Conservation (phyloP, 2,888 invertebrate genomes). For the Drosophila affinis region DNA sequence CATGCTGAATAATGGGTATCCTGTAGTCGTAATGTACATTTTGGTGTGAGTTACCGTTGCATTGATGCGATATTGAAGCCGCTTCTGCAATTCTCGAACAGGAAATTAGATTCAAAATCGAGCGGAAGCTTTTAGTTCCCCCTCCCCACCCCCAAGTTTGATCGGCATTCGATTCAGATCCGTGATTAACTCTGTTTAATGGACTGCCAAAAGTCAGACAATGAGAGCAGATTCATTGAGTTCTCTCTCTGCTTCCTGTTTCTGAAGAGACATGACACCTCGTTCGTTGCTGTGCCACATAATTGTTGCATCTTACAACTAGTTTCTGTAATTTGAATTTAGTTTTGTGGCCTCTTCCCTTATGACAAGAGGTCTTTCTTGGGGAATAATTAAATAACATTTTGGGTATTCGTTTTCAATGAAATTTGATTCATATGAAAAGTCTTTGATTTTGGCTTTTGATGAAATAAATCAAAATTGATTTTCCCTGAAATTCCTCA, state of each 20-base stretch:
- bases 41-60: conserved; percentile 38
- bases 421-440: neutral
- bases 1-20: neutral
- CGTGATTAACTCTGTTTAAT: conserved; percentile 10
- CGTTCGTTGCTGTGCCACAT: neutral
- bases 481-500: neutral
- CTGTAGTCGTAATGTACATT: neutral
- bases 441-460: neutral
- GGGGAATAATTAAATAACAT: too few species aligned
- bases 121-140: conserved; percentile 28
- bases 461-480: neutral
- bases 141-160: conserved; percentile 4
- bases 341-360: conserved; percentile 12
- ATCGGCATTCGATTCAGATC: conserved; percentile 12
- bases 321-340: neutral
- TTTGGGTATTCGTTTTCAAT: too few species aligned
- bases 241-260: neutral
- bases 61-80: conserved; percentile 56
- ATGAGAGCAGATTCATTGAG: neutral
- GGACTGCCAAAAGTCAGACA: conserved; percentile 8
- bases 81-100: conserved; percentile 50
- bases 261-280: neutral
- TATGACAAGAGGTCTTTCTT: neutral
- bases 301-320: neutral
- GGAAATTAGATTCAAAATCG: conserved; percentile 57